phyloP scores from a whole-genome alignment of 2,797 vertebrate genomes.

The Cossypha heuglini region DNA sequence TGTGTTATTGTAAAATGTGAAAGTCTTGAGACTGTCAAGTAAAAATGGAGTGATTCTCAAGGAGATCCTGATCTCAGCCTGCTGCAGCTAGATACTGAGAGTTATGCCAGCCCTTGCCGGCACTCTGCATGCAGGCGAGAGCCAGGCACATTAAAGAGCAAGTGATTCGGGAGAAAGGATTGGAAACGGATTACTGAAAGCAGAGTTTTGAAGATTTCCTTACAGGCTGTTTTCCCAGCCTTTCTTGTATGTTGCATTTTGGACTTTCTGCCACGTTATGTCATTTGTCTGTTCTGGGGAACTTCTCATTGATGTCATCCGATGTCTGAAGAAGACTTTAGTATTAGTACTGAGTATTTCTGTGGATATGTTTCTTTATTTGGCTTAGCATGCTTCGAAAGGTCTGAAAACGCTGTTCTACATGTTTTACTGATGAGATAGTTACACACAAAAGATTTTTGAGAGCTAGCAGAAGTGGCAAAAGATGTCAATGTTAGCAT shows the following conservation, averaged over 20 bases:
- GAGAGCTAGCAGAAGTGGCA: constrained; percentile 7
- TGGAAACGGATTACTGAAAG: not conserved
- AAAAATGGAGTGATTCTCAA: not conserved
- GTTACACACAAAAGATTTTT: not conserved
- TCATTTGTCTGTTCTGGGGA: not conserved
- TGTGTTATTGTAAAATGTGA: not conserved
- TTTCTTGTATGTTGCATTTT: not conserved
- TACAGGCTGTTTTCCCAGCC: not conserved
- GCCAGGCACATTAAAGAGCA: not conserved
- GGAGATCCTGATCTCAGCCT: constrained; percentile 6
- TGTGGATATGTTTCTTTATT: not conserved
- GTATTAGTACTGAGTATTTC: not conserved
- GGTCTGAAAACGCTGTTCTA: not conserved
- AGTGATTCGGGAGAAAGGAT: not conserved
- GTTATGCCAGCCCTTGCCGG: not conserved
- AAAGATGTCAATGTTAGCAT: constrained; percentile 31
- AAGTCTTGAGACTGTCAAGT: not conserved
- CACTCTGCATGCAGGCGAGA: not conserved
- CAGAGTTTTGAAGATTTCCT: not conserved
- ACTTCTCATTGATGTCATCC: not conserved
- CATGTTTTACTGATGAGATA: not conserved
- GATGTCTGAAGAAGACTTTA: not conserved
- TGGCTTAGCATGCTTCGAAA: not conserved
- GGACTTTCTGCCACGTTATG: not conserved
- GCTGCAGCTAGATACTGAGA: not conserved